A percentile compares a stretch with the other conserved stretches of the same genome.
phyloP scores from a whole-genome alignment of 2,888 invertebrate genomes.

The Phengaris arion region DNA sequence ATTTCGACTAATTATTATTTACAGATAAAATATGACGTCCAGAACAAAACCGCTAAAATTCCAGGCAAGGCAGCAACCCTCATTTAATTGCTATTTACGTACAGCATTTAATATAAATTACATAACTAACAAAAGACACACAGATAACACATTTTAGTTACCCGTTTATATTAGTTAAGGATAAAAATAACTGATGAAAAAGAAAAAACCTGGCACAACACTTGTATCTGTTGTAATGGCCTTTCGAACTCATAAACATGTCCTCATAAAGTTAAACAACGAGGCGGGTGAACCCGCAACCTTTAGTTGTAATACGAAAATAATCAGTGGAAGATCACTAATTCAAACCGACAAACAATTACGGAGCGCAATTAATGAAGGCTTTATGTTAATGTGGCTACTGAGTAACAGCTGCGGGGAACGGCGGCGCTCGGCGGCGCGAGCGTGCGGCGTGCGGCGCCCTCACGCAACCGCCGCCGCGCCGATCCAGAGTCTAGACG shows the following conservation, averaged over 20 bases:
- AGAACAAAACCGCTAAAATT: not conserved
- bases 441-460: slow-evolving; percentile 64
- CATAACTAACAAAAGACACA: not conserved
- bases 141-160: not conserved
- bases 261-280: slow-evolving; percentile 4
- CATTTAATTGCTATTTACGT: not conserved
- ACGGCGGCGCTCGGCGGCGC: slow-evolving; percentile 57
- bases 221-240: slow-evolving; percentile 18
- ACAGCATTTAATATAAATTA: slow-evolving; percentile 1
- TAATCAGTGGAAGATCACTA: slow-evolving; percentile 31
- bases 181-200: not conserved
- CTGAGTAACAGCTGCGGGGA: slow-evolving; percentile 60
- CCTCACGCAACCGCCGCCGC: slow-evolving; percentile 52
- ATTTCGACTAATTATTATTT: not conserved
- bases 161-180: not conserved
- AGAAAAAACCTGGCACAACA: not conserved
- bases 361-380: slow-evolving; percentile 65
- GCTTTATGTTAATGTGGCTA: slow-evolving; percentile 60
- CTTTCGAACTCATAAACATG: slow-evolving; percentile 10
- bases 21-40: not conserved
- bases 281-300: not conserved
- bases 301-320: slow-evolving; percentile 24
- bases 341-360: slow-evolving; percentile 46
- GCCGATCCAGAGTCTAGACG: not conserved
- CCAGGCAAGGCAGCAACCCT: not conserved